Conservation (phyloP, 2,113 vertebrate species). For the Cyprinodon tularosa region DNA sequence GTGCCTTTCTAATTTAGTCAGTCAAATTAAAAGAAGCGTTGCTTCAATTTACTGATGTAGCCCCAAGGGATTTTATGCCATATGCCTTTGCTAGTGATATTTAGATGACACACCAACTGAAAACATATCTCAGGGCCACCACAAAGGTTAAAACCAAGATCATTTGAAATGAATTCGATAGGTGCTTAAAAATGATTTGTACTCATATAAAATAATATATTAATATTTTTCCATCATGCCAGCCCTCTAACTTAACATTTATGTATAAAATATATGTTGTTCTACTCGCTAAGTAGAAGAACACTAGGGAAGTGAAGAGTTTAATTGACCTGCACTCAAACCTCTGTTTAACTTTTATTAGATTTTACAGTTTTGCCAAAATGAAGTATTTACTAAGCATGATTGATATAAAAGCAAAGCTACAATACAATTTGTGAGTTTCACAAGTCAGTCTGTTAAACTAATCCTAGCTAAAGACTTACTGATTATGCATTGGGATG, state of each 20-base stretch:
- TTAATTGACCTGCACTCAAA: constrained; percentile 27
- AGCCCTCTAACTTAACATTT: neutral
- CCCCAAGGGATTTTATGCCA: constrained; percentile 33
- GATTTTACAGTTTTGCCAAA: constrained; percentile 40
- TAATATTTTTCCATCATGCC: neutral
- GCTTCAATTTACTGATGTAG: constrained; percentile 47
- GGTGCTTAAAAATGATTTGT: constrained; percentile 23
- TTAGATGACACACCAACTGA: constrained; percentile 37
- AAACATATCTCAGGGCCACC: constrained; percentile 20
- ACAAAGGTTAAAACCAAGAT: constrained; percentile 33
- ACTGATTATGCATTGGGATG: constrained; percentile 31
- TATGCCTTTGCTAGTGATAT: constrained; percentile 45
- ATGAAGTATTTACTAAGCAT: constrained; percentile 47
- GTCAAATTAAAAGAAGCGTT: constrained; percentile 40
- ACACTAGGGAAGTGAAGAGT: constrained; percentile 42
- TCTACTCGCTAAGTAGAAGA: constrained; percentile 22
- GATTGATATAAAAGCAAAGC: constrained; percentile 39
- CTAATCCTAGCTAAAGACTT: constrained; percentile 22
- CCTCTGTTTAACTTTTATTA: constrained; percentile 56
- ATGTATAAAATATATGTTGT: constrained; percentile 22
- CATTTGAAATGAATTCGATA: constrained; percentile 27
- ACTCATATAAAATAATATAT: constrained; percentile 4
- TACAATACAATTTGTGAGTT: constrained; percentile 26
- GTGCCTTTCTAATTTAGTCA: constrained; percentile 37
- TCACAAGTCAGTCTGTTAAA: constrained; percentile 1